Conservation (phyloP, 2,797 vertebrate genomes). For the Sebastes reedi region DNA sequence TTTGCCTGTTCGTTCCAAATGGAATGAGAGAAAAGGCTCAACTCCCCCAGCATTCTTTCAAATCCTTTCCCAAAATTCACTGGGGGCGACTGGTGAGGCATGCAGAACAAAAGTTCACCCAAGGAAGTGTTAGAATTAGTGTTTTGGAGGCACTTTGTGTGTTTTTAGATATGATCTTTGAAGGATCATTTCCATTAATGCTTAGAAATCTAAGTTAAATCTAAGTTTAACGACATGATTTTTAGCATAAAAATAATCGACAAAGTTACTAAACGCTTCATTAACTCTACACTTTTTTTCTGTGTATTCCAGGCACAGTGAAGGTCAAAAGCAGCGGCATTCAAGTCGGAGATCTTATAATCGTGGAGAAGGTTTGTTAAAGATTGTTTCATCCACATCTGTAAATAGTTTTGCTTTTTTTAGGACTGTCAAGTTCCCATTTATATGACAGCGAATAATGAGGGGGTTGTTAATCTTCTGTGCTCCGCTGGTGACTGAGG, state of each 20-base stretch:
- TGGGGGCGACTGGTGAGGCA: constrained; percentile 27
- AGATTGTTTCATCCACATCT: constrained; percentile 50
- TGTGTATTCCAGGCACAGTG: constrained; percentile 87
- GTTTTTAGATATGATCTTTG: not conserved
- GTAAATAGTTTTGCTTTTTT: constrained; percentile 41
- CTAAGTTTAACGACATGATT: not conserved
- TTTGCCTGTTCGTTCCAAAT: constrained; percentile 81
- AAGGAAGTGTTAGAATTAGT: not conserved
- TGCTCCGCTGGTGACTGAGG: constrained; percentile 56
- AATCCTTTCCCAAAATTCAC: constrained; percentile 56
- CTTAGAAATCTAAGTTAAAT: not conserved
- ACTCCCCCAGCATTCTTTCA: constrained; percentile 76
- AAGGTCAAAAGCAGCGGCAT: constrained; percentile 98
- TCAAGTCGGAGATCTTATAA: constrained; percentile 98
- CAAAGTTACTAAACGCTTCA: not conserved
- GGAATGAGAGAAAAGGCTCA: constrained; percentile 79
- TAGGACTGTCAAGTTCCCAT: constrained; percentile 39
- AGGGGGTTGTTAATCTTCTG: constrained; percentile 60
- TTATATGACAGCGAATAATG: constrained; percentile 63
- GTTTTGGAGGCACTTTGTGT: not conserved
- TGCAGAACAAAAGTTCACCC: constrained; percentile 8
- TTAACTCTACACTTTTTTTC: constrained; percentile 13
- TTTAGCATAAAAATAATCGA: not conserved
- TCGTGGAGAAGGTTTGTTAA: constrained; percentile 95
- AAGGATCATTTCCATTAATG: not conserved